These are phyloP conservation scores for Colostygia pectinataria DNA, from an alignment of 2,888 invertebrate species.

Conservation along the genomic window DNA sequence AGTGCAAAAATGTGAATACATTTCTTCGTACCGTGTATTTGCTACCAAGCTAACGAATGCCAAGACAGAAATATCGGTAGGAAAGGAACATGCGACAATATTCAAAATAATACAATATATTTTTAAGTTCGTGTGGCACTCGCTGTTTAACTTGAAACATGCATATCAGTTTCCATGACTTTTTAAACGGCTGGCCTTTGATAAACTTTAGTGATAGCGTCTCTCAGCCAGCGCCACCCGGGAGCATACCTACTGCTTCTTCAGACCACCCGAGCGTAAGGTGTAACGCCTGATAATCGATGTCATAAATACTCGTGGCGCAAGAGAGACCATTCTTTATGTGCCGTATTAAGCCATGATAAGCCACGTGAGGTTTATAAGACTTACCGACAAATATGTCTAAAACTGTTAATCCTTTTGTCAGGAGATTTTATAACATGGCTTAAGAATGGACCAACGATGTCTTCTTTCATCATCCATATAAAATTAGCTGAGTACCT, in stretches of 20 bases:
- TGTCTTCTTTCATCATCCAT: constrained; percentile 24
- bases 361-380: constrained; percentile 50
- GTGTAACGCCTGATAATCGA: constrained; percentile 50
- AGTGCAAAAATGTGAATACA: constrained; percentile 42
- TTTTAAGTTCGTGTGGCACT: constrained; percentile 33
- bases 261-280: constrained; percentile 67
- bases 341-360: constrained; percentile 60
- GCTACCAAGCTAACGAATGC: constrained; percentile 46
- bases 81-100: constrained; percentile 43
- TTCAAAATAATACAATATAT: constrained; percentile 41
- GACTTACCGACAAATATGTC: constrained; percentile 49
- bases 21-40: constrained; percentile 42
- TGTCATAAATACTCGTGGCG: constrained; percentile 72
- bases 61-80: constrained; percentile 53
- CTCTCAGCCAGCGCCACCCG: constrained; percentile 51
- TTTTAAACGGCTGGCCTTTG: constrained; percentile 62
- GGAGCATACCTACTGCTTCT: constrained; percentile 29
- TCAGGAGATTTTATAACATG: constrained; percentile 25
- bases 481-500: no score
- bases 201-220: constrained; percentile 63
- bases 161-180: constrained; percentile 58
- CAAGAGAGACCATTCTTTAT: constrained; percentile 65
- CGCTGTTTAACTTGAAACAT: constrained; percentile 42
- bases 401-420: constrained; percentile 51
- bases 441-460: constrained; percentile 29